Percentiles rank a stretch among this genome's conserved stretches.
Evolutionary conservation across 2,113 vertebrate genomes (phyloP).

Genomic region (Pyrgilauda ruficollis): DNA sequence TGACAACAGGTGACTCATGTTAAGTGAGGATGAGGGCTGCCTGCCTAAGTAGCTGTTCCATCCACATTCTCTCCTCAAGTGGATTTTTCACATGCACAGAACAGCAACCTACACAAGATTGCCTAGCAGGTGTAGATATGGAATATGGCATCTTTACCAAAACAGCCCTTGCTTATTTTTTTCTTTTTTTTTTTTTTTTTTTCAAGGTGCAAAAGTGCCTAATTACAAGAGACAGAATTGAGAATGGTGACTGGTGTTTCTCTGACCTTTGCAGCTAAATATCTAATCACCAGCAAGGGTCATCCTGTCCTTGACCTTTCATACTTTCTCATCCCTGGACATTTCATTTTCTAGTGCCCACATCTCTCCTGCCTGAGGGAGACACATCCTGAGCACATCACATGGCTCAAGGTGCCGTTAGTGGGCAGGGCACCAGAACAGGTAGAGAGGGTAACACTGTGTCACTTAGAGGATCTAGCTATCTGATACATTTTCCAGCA

Average conservation of each 20-base stretch:
- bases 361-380: neutral
- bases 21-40: neutral
- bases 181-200: neutral
- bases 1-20: neutral
- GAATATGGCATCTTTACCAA: neutral
- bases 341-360: neutral
- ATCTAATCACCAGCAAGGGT: neutral
- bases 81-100: neutral
- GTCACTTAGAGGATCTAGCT: neutral
- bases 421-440: neutral
- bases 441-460: neutral
- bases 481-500: neutral
- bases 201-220: neutral
- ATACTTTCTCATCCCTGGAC: neutral
- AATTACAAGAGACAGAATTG: neutral
- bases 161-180: neutral
- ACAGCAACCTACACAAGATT: neutral
- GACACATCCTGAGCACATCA: neutral
- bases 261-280: neutral
- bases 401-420: too few relatives aligned
- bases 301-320: neutral
- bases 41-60: neutral
- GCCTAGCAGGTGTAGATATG: neutral
- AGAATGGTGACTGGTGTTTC: neutral
- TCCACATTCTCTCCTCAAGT: neutral